These are phyloP conservation scores for Tetragonisca angustula DNA, from an alignment of 2,888 invertebrate species.

Conservation along the genomic window DNA sequence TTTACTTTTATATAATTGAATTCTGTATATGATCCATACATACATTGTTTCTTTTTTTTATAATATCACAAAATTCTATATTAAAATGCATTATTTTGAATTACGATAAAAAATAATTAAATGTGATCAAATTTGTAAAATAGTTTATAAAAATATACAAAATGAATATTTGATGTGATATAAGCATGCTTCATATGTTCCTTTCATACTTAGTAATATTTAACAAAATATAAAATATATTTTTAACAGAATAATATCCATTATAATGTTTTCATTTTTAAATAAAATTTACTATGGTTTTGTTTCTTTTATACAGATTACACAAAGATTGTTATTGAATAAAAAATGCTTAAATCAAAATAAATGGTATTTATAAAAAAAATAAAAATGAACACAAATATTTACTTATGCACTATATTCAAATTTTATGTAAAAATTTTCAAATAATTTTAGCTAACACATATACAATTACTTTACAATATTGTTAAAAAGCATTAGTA, in stretches of 20 bases:
- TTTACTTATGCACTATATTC: not conserved
- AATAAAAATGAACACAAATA: constrained; percentile 9
- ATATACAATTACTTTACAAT: constrained; percentile 16
- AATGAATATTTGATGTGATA: constrained; percentile 34
- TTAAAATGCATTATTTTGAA: constrained; percentile 1
- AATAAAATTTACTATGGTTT: constrained; percentile 4
- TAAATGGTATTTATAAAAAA: constrained; percentile 21
- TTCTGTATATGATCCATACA: constrained; percentile 21
- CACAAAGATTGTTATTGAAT: constrained; percentile 10
- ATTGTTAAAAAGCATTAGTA: constrained; percentile 17
- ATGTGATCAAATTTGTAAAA: constrained; percentile 6
- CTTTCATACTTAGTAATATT: constrained; percentile 30
- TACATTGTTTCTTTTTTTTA: constrained; percentile 16
- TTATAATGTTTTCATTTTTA: constrained; percentile 3
- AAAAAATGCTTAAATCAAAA: constrained; percentile 22
- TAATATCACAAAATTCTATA: constrained; percentile 10
- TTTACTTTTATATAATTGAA: constrained; percentile 34
- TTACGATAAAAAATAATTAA: constrained; percentile 34
- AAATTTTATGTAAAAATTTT: not conserved
- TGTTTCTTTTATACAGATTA: constrained; percentile 12
- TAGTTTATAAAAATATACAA: constrained; percentile 14
- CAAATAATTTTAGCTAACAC: constrained; percentile 10
- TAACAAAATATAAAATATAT: constrained; percentile 34
- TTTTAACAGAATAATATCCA: constrained; percentile 33
- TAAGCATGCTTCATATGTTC: constrained; percentile 39